Conservation (phyloP, 2,797 vertebrate species). For the Cichlasoma orientale region DNA sequence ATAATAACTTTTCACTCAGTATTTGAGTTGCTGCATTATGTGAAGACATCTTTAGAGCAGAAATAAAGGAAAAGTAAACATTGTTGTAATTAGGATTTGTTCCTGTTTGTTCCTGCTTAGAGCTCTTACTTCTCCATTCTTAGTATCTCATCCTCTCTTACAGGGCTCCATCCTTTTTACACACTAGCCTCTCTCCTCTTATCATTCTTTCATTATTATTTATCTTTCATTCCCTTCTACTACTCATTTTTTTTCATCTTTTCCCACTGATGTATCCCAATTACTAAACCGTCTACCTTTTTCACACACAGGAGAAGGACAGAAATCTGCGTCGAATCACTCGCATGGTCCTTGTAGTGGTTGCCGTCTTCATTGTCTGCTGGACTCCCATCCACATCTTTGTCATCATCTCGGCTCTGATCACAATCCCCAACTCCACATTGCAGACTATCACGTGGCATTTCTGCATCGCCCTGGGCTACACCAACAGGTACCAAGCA, state of each 20-base stretch:
- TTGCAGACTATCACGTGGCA: conserved; percentile 97
- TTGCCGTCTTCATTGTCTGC: conserved; percentile 96
- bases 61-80: neutral
- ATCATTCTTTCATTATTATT: neutral
- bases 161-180: neutral
- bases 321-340: conserved; percentile 96
- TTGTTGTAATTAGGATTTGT: neutral
- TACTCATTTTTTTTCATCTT: neutral
- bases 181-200: neutral
- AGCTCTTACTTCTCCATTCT: neutral
- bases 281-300: neutral
- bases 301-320: conserved; percentile 87
- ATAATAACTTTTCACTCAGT: neutral
- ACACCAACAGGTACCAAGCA: conserved; percentile 87
- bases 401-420: conserved; percentile 94
- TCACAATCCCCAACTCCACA: conserved; percentile 92
- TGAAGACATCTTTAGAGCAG: neutral
- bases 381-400: conserved; percentile 99
- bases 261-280: neutral
- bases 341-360: conserved; percentile 97
- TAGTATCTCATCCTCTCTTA: neutral
- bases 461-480: conserved; percentile 97
- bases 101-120: neutral
- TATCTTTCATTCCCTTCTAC: neutral
- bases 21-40: neutral